Conservation (phyloP, 1,140 invertebrate genomes). For the Drosophila pruinosa region DNA sequence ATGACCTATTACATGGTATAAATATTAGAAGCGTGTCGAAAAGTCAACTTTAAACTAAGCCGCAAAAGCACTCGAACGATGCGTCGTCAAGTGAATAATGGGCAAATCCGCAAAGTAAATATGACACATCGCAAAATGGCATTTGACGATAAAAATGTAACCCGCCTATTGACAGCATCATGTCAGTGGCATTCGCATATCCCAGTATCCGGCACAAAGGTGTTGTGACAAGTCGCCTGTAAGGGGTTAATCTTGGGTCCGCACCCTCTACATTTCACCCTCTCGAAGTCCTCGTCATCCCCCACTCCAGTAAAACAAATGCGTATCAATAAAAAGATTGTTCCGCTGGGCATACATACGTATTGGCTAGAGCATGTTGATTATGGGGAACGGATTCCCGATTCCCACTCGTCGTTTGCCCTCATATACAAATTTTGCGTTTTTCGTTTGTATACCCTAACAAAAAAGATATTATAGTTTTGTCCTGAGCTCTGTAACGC, state of each 20-base stretch:
- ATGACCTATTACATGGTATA: not conserved
- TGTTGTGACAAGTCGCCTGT: slow-evolving; percentile 61
- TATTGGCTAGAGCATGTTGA: slow-evolving; percentile 31
- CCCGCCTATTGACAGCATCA: slow-evolving; percentile 25
- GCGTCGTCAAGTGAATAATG: slow-evolving; percentile 78
- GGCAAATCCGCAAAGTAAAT: slow-evolving; percentile 78
- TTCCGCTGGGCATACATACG: slow-evolving; percentile 68
- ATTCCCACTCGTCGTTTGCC: slow-evolving; percentile 9
- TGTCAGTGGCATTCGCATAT: slow-evolving; percentile 55
- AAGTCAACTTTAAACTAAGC: slow-evolving; percentile 77
- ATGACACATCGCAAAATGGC: slow-evolving; percentile 79
- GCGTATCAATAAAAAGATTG: slow-evolving; percentile 74
- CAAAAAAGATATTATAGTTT: not conserved
- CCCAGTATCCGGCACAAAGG: slow-evolving; percentile 45
- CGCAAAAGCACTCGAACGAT: slow-evolving; percentile 67
- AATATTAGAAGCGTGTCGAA: slow-evolving; percentile 46
- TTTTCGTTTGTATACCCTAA: not conserved
- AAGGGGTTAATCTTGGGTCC: slow-evolving; percentile 56
- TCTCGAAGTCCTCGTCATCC: not conserved
- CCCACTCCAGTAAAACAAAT: not conserved
- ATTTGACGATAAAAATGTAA: slow-evolving; percentile 61
- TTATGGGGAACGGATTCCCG: not conserved
- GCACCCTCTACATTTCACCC: slow-evolving; percentile 36
- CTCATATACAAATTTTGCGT: slow-evolving; percentile 51
- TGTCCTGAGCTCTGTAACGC: not conserved